Conservation (phyloP, 2,113 vertebrate species). For the Neotragus pygmaeus region DNA sequence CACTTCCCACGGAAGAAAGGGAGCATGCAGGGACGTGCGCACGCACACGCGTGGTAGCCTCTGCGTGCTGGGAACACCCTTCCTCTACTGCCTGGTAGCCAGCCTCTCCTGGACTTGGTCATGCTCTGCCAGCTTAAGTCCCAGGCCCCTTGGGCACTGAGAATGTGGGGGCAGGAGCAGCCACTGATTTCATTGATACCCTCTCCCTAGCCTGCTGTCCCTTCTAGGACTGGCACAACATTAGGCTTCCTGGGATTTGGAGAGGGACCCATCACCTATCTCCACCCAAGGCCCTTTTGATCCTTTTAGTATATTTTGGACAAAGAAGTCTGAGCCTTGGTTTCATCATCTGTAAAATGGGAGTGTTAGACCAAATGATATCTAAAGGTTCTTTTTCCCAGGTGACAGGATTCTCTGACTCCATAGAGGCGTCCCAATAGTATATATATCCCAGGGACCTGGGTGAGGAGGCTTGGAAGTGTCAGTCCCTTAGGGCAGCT, state of each 20-base stretch:
- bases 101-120: not conserved
- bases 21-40: not conserved
- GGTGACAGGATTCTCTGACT: not conserved
- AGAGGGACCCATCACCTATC: not conserved
- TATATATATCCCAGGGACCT: not conserved
- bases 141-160: not conserved
- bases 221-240: not conserved
- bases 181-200: not conserved
- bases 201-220: not conserved
- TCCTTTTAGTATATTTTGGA: not conserved
- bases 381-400: not conserved
- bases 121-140: not conserved
- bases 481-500: not conserved
- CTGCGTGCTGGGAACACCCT: not conserved
- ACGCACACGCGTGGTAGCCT: not conserved
- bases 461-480: not conserved
- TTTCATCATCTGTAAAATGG: slow-evolving; percentile 27
- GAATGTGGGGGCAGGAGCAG: not conserved
- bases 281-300: not conserved
- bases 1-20: not conserved
- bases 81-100: not conserved
- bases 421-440: not conserved
- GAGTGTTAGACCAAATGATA: not conserved
- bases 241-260: not conserved
- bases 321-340: not conserved